Evolutionary conservation across 1,140 invertebrate genomes (phyloP).

Genomic region (Cotesia typhae): DNA sequence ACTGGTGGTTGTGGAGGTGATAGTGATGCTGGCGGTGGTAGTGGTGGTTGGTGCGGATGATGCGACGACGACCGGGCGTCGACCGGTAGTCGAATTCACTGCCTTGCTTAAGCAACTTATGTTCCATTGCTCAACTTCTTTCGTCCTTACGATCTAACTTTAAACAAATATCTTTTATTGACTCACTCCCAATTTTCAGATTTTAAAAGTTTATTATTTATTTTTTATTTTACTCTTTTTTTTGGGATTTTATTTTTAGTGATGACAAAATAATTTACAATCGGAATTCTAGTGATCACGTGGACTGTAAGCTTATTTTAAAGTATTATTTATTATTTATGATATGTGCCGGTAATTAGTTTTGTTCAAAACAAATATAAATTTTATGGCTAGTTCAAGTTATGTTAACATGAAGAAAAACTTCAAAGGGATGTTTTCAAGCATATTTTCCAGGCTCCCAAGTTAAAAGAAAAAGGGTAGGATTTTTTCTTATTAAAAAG

Average conservation of each 20-base stretch:
- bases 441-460: no score
- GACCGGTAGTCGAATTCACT: constrained; percentile 59
- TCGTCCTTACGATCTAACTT: background rate
- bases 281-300: background rate
- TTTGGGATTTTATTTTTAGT: background rate
- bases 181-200: background rate
- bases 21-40: constrained; percentile 34
- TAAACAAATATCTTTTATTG: background rate
- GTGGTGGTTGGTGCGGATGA: constrained; percentile 44
- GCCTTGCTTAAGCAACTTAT: constrained; percentile 47
- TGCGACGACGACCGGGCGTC: constrained; percentile 58
- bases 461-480: no score
- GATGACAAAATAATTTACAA: background rate
- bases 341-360: no score
- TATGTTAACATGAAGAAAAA: no score
- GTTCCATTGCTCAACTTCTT: constrained; percentile 13
- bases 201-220: background rate
- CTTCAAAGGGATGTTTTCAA: no score
- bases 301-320: background rate
- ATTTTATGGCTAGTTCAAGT: no score
- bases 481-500: no score
- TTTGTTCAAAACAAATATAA: no score
- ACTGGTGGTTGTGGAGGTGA: constrained; percentile 43
- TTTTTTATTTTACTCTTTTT: background rate
- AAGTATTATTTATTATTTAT: background rate